A percentile compares a stretch with the other conserved stretches of the same genome.
Evolutionary conservation across 2,797 vertebrate species (phyloP).

Genomic region (Triplophysa bombifrons): DNA sequence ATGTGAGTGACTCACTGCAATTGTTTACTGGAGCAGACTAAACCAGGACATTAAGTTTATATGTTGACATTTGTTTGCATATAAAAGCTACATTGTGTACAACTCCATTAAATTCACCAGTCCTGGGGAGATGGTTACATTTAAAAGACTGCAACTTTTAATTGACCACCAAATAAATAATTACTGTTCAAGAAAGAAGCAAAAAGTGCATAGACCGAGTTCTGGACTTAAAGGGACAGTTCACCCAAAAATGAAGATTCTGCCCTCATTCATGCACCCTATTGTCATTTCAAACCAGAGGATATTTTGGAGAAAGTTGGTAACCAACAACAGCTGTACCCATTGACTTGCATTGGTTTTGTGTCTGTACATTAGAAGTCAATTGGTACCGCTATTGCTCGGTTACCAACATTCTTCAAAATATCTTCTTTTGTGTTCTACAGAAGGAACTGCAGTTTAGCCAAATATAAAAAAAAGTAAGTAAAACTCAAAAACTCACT

Average conservation of each 20-base stretch:
- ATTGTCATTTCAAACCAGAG: too few species aligned
- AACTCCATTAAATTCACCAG: background rate
- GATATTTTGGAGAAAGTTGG: too few species aligned
- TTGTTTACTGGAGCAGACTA: constrained; percentile 1
- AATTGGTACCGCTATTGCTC: too few species aligned
- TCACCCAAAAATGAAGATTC: background rate
- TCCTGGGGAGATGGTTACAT: background rate
- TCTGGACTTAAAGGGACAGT: background rate
- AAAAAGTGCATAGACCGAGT: background rate
- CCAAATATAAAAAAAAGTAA: too few species aligned
- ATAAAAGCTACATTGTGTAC: background rate
- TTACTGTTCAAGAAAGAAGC: background rate
- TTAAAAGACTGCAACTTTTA: background rate
- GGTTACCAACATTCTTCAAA: too few species aligned
- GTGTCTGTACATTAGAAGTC: too few species aligned
- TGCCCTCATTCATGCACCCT: too few species aligned
- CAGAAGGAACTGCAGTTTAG: too few species aligned
- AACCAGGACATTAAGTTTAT: background rate
- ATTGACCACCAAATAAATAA: background rate
- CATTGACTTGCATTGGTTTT: too few species aligned
- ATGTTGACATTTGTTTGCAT: constrained; percentile 1
- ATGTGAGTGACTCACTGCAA: background rate
- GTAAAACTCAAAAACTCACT: too few species aligned
- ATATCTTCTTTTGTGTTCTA: too few species aligned
- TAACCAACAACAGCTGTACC: too few species aligned